These are phyloP conservation scores for Oeneis ivallda DNA, from an alignment of 2,888 invertebrate species.

Conservation along the genomic window DNA sequence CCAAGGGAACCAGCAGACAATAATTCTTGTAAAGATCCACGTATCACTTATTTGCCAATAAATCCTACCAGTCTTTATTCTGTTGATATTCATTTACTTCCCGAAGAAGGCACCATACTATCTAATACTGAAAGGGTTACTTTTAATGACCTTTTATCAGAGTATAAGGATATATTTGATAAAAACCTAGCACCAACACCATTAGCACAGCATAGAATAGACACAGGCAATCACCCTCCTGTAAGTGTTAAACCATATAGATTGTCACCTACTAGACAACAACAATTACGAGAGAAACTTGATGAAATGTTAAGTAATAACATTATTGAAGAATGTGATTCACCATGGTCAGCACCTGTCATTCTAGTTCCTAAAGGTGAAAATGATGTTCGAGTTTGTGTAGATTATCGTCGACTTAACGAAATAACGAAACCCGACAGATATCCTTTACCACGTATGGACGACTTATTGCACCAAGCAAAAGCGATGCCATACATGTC, in stretches of 20 bases:
- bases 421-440: constrained; percentile 41
- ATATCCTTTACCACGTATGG: constrained; percentile 59
- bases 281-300: neutral
- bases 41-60: neutral
- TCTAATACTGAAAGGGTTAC: neutral
- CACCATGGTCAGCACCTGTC: constrained; percentile 54
- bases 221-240: neutral
- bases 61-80: neutral
- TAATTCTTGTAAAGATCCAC: neutral
- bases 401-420: constrained; percentile 49
- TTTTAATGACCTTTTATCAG: neutral
- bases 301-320: neutral
- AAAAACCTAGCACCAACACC: neutral
- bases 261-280: neutral
- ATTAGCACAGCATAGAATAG: neutral
- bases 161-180: neutral
- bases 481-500: constrained; percentile 35
- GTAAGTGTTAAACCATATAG: neutral
- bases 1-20: constrained; percentile 5
- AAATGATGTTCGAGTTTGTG: constrained; percentile 47
- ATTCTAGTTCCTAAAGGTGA: constrained; percentile 53
- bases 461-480: constrained; percentile 48
- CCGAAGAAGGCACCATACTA: neutral
- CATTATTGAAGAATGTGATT: constrained; percentile 38
- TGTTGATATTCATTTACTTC: neutral